Evolutionary conservation across 2,797 vertebrate genomes (phyloP), one percentile per base, ranked within the genome.

Genomic region (Pantherophis alleghaniensis): DNA sequence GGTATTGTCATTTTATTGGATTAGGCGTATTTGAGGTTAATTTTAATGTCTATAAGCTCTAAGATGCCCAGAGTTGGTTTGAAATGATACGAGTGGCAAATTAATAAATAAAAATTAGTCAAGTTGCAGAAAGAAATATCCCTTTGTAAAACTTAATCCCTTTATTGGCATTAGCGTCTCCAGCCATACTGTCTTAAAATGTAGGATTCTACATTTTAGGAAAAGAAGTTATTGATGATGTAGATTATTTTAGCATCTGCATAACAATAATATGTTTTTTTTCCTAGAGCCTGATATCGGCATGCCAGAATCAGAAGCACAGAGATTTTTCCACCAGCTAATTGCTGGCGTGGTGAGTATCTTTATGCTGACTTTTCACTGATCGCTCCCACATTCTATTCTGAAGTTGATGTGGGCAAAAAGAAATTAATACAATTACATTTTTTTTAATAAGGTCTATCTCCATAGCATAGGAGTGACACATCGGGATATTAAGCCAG

Each of bases 401-500:
- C 51, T 57, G 20, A 61, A 47, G 74, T 37, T 79, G 69, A 9
- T 37, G 16, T 37, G 18, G 20, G 37, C 20, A 42, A 5, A 83
- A 83, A 47, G 12, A 2, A 88, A 90, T 42, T 92, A 88, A 92
- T n/a, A 91, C 12, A 47, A 83, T 88, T 47, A 7, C 60, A 37
- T 95, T 13, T 59, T 37, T 86, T 88, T 94, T 4, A 61, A 14
- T 47, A 96, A 99, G 99, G 98, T 99, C 90, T 99, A 99, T 91
- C 98, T 99, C 86, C 99, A 99, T 96, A 95, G 97, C 92, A 97
- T 98, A 10, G 99, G 99, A 94, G 99, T 99, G 97, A 99, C 99
- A 51, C 99, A 99, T 94, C 98, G 99, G n/a, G 99, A 99, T 96
- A 99, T 99, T 96, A 99, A 99, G 92, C 99, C 99, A 0, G 99